Evolutionary conservation across 2,113 vertebrate species (phyloP), one percentile per base, ranked within the genome.

Genomic region (Sterna hirundo): DNA sequence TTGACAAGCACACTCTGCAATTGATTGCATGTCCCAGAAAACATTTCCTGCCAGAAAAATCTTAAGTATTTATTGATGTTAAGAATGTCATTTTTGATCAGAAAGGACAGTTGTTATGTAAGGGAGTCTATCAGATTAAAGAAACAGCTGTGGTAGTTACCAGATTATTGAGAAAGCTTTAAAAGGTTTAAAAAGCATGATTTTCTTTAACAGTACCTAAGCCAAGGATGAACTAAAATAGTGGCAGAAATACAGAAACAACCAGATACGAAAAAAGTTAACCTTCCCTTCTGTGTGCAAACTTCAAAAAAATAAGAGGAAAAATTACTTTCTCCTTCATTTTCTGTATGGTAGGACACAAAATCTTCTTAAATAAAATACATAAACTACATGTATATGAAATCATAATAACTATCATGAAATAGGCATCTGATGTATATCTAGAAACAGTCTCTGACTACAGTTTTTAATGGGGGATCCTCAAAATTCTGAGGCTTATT

Each of bases 61-160:
- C 75, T 77, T 87, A 96, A 92, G 82, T 92, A 96, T 81, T 88
- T 95, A 97, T 11, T 96, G 97, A 97, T 77, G 72, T 94, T 97
- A 97, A 97, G 85, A 97, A 96, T 90, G 92, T 94, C 32, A 97
- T 96, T 98, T 98, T 95, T 97, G 80, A 97, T 95, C 88, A 94
- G 69, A 95, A 93, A 96, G 90, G 88, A 95, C 40, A 89, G 90
- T 57, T 47, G 6, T 92, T 96, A 96, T 20, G 32, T 79, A 92
- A 97, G 42, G 60, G 15, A 55, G 29, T 92, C 70, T 69, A 92
- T 95, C 91, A 95, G 94, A 97, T 97, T 94, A 97, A 94, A 96
- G 81, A 94, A 97, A 92, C 83, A 85, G 85, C 81, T 81, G 81
- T 75, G 84, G 57, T 76, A 79, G 93, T 97, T 94, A 95, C 74